Evolutionary conservation across 2,888 invertebrate species (phyloP).

Genomic region (Macrosoma leucophasiata): DNA sequence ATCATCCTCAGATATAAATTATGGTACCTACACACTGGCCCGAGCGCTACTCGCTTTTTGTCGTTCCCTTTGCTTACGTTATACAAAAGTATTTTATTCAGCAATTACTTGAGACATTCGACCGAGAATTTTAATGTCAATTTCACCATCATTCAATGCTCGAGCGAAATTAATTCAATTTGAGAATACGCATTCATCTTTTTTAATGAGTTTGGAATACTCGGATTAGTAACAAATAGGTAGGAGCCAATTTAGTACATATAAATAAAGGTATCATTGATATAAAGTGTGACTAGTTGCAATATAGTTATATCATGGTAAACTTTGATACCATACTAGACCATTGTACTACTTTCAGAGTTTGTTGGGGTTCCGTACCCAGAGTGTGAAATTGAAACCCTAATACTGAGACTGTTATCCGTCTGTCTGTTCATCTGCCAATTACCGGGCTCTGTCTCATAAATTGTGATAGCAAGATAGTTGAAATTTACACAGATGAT

Average conservation of each 20-base stretch:
- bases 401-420: too few species aligned
- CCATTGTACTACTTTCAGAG: too few species aligned
- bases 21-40: constrained; percentile 52
- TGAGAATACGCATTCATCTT: constrained; percentile 55
- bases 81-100: constrained; percentile 73
- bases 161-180: constrained; percentile 66
- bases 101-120: constrained; percentile 73
- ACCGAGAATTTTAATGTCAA: constrained; percentile 71
- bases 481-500: too few species aligned
- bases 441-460: too few species aligned
- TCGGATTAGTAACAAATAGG: constrained; percentile 57
- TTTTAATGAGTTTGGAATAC: constrained; percentile 55
- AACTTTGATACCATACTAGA: too few species aligned
- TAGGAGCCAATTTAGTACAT: constrained; percentile 59
- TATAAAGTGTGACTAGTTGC: too few species aligned
- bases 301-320: too few species aligned
- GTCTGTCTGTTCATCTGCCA: too few species aligned
- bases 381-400: too few species aligned
- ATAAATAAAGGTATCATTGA: too few species aligned
- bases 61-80: constrained; percentile 66
- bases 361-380: too few species aligned
- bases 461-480: too few species aligned
- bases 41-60: constrained; percentile 60
- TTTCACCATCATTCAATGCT: constrained; percentile 71
- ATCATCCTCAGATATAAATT: constrained; percentile 71